Base-by-base conservation (phyloP, 2,797 vertebrate species). In the Podargus strigoides region DNA sequence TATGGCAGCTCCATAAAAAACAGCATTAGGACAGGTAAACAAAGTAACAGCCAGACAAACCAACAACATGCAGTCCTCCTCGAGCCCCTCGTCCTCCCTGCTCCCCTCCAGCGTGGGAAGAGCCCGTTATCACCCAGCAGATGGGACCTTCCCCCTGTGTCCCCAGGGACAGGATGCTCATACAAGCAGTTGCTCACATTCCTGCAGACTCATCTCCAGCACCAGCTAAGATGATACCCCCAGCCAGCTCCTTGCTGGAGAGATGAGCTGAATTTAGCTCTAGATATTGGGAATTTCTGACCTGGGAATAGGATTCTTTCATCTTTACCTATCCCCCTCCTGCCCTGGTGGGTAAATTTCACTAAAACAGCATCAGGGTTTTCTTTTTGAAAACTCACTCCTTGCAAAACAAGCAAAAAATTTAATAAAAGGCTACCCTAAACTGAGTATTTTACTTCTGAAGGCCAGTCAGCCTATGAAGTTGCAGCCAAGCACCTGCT, bases 1-100 rank as follows among this genome's bases (percentile, higher is more conserved):
- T 95, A 97, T 97, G 97, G 97, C 97, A 96, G 91, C 70, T 88
- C 96, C 95, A 94, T 97, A 95, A 96, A 97, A 97, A 96, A 95
- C n/a, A 89, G 59, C 95, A 67, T 95, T 87, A 95, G 93, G 92
- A 95, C 97, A 97, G 95, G 94, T 95, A 97, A 97, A 96, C 79
- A 95, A 70, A 75, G 93, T n/a, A 85, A 74, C 49, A 96, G 94
- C 50, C 83, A 89, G 91, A 68, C 41, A 78, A 60, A 62, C 22
- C 87, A 86, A 46, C 15, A 8, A 85, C 89, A 74, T 84, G 63
- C 69, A 7, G 12, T 77, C 53, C n/a, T 34, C 67, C 18, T 20
- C 3, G 1, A 66, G 53, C 52, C 84, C 53, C 28, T 32, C 27
- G 0, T 53, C 55, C 41, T 46, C 36, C 32, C 42, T 6, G 63